phyloP scores from a whole-genome alignment of 1,140 invertebrate species.

The Bombus ignitus region DNA sequence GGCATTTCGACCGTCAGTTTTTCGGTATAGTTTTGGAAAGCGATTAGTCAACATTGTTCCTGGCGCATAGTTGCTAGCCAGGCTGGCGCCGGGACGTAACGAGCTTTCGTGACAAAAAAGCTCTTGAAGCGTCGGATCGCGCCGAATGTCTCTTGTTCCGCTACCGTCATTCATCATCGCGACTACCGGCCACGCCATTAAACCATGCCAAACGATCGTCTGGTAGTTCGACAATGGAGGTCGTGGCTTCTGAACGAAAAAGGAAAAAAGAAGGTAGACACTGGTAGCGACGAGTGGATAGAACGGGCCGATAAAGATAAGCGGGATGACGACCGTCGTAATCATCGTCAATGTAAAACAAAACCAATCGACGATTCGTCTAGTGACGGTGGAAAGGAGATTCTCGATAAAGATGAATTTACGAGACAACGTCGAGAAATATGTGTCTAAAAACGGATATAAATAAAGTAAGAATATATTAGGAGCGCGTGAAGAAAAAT shows the following conservation, averaged over 20 bases:
- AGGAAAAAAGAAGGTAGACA: not conserved
- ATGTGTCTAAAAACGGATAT: not conserved
- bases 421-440: not conserved
- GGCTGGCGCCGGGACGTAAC: constrained; percentile 74
- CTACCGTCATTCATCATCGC: constrained; percentile 76
- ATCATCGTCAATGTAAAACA: no score
- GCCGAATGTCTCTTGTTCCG: constrained; percentile 63
- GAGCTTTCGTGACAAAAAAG: constrained; percentile 73
- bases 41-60: constrained; percentile 73
- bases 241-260: constrained; percentile 8
- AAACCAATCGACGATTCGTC: not conserved
- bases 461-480: not conserved
- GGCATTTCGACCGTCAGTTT: constrained; percentile 50
- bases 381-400: not conserved
- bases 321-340: not conserved
- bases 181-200: constrained; percentile 53
- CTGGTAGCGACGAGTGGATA: not conserved
- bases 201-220: constrained; percentile 50
- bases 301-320: constrained; percentile 2
- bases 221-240: constrained; percentile 46
- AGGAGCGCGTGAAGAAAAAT: no score
- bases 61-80: constrained; percentile 66
- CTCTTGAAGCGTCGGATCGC: constrained; percentile 63
- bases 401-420: constrained; percentile 27
- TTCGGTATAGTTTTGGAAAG: constrained; percentile 69